Evolutionary conservation across 2,888 invertebrate genomes (phyloP), one percentile per base, ranked within the genome.

Genomic region (Thymelicus sylvestris): DNA sequence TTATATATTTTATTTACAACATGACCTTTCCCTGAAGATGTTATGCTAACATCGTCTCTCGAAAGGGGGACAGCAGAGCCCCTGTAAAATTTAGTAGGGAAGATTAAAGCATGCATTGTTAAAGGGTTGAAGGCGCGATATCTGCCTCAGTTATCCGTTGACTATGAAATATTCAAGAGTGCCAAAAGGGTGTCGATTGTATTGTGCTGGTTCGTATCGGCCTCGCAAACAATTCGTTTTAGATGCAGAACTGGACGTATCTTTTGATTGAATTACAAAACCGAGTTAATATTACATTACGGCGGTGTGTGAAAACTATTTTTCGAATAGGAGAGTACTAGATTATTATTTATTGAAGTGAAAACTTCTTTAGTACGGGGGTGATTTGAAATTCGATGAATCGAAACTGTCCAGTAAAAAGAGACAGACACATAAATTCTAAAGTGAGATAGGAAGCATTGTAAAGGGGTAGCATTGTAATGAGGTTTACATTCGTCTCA

Each of bases 71-170:
- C 60, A 19, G 55, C 8, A 19, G 50, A 47, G 38, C 38, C 50
- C 52, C 39, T 69, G 64, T 69, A 64, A 69, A 69, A 66, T 70
- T 65, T 60, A 70, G 60, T 66, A 59, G 75, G 72, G 77, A 76
- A 82, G 85, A 86, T 86, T 86, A 86, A 86, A 83, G 75, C 83
- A 85, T 86, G 83, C 85, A 86, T 86, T 82, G 80, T 86, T 86
- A 84, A 86, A 81, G 80, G 82, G 82, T 82, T 80, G 70, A 65
- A 70, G 60, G 64, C 70, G 70, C 63, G 63, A 70, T 65, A 59
- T 69, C 59, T 64, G 63, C 15, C 68, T 69, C 68, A 63, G 69
- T 63, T 69, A 69, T 69, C 64, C 69, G 69, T 64, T 59, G 59
- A 64, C 64, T 64, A 59, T 69, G 69, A 69, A 70, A 70, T 69